phyloP scores from a whole-genome alignment of 2,888 invertebrate species.

The Chymomyza amoena region DNA sequence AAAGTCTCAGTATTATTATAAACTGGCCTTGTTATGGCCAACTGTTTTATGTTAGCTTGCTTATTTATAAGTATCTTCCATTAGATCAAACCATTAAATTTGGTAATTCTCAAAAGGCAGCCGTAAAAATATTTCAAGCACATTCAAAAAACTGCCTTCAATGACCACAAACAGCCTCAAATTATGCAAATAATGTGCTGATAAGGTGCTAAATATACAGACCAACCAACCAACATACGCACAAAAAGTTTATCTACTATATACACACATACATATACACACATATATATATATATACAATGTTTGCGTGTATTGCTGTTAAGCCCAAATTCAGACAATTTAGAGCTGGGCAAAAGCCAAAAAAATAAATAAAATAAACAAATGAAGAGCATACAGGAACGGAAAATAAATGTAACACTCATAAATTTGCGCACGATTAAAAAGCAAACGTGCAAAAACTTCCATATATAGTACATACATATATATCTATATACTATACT shows the following conservation, averaged over 20 bases:
- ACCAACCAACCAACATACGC: not conserved
- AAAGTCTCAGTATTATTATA: not conserved
- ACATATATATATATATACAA: constrained; percentile 14
- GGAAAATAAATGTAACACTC: constrained; percentile 36
- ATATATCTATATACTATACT: not conserved
- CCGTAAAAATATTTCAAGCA: constrained; percentile 9
- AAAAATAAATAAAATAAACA: not conserved
- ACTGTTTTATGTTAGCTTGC: not conserved
- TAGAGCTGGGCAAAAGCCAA: constrained; percentile 20
- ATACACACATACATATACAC: constrained; percentile 18
- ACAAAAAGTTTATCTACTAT: not conserved
- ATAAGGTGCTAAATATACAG: constrained; percentile 50
- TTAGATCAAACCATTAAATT: not conserved
- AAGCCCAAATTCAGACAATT: constrained; percentile 38
- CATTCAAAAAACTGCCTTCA: constrained; percentile 10
- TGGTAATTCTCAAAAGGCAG: not conserved
- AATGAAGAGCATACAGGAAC: not conserved
- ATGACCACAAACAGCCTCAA: constrained; percentile 15
- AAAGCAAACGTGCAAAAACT: constrained; percentile 50
- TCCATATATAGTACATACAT: constrained; percentile 18
- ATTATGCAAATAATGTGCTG: constrained; percentile 50
- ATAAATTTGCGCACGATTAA: constrained; percentile 50
- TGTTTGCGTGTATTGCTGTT: constrained; percentile 8
- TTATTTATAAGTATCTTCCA: not conserved
- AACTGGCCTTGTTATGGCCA: not conserved